Conservation (phyloP, 2,888 invertebrate species). For the Coronaproctus castanopsis region DNA sequence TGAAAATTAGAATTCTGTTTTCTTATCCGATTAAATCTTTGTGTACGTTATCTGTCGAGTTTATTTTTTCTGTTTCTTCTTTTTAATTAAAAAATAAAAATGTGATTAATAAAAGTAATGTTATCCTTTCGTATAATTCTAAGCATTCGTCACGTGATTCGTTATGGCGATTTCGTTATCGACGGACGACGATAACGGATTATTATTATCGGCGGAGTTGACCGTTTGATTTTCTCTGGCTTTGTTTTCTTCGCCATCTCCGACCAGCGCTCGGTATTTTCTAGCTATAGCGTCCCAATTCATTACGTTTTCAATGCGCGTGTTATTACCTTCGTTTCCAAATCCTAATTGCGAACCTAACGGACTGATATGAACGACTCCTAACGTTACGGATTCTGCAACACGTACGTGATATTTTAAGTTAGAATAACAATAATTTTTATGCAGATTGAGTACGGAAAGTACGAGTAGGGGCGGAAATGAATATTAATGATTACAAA, state of each 20-base stretch:
- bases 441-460: neutral
- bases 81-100: too few species aligned
- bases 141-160: slow-evolving; percentile 9
- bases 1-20: too few species aligned
- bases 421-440: neutral
- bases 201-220: slow-evolving; percentile 9
- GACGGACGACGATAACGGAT: slow-evolving; percentile 5
- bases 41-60: too few species aligned
- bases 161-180: slow-evolving; percentile 9
- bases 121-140: too few species aligned
- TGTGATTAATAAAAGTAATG: too few species aligned
- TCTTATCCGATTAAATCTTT: too few species aligned
- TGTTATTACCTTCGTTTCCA: slow-evolving; percentile 35
- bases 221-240: slow-evolving; percentile 13
- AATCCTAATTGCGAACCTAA: slow-evolving; percentile 68
- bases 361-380: slow-evolving; percentile 62
- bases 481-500: neutral
- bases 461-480: neutral
- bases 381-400: slow-evolving; percentile 49
- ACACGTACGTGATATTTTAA: slow-evolving; percentile 7
- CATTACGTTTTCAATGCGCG: slow-evolving; percentile 68
- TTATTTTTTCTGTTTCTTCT: too few species aligned
- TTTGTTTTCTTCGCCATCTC: slow-evolving; percentile 33
- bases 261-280: slow-evolving; percentile 60
- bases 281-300: slow-evolving; percentile 81